Base-by-base conservation (phyloP, 2,888 invertebrate species). In the Agriotes lineatus region DNA sequence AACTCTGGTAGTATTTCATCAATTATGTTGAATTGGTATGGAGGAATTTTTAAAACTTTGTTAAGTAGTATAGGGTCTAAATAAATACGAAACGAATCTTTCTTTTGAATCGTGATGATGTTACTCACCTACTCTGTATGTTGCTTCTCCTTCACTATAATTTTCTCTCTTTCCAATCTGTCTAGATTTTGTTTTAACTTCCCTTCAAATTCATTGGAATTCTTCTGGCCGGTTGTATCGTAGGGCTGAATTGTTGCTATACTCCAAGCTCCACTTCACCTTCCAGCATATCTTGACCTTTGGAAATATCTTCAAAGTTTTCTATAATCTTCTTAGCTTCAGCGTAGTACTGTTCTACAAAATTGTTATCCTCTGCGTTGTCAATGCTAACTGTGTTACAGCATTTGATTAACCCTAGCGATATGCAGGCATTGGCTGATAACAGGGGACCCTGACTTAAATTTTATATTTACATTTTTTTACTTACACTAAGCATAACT, bases 51-150 rank as follows among this genome's bases (percentile, higher is more conserved):
- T n/a, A n/a, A n/a, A n/a, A n/a, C n/a, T n/a, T n/a, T n/a, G n/a
- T n/a, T n/a, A n/a, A n/a, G n/a, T n/a, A n/a, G n/a, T n/a, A n/a
- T n/a, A n/a, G n/a, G n/a, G n/a, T n/a, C n/a, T n/a, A n/a, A n/a
- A n/a, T n/a, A n/a, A n/a, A n/a, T n/a, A n/a, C n/a, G n/a, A n/a
- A n/a, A n/a, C n/a, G n/a, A 64, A 44, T 67, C 33, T 37, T 54
- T 50, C 45, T 57, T 67, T 42, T 64, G 57, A 9, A 70, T 69
- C 4, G 70, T 18, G 2, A 63, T 20, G 10, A 72, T 25, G 20
- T 72, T 72, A 37, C 70, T 70, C 2, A 48, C 67, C 70, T 67
- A 72, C 20, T 66, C 66, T 10, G 61, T 69, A 35, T 65, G 60
- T 16, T 60, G 48, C 18, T 52, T 48, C 44, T 70, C 72, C 56